Percentiles rank a stretch among this genome's conserved stretches.
Evolutionary conservation across 2,797 vertebrate genomes (phyloP).

Genomic region (Vireo griseus): DNA sequence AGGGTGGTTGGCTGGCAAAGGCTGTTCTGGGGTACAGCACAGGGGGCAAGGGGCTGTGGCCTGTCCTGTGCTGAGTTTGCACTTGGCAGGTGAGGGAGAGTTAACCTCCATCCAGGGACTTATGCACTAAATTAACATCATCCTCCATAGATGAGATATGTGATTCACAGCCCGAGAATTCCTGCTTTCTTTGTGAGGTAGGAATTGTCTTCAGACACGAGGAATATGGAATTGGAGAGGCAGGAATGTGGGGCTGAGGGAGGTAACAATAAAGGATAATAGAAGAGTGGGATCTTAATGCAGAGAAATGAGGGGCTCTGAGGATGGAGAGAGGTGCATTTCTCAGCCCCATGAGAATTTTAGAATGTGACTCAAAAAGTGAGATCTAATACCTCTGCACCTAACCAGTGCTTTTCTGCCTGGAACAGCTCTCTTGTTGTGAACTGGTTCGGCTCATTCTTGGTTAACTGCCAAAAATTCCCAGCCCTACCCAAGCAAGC

Average conservation of each 20-base stretch:
- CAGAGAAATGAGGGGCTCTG: neutral
- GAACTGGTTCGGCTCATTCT: neutral
- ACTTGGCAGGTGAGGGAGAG: neutral
- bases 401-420: neutral
- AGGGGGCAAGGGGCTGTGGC: neutral
- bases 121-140: rapidly evolving
- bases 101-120: neutral
- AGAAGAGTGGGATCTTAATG: neutral
- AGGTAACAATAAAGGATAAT: neutral
- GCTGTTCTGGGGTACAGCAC: neutral
- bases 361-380: neutral
- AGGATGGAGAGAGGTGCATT: neutral
- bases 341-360: neutral
- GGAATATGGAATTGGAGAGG: neutral
- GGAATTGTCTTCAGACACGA: neutral
- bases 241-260: neutral
- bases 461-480: neutral
- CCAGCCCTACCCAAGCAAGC: neutral
- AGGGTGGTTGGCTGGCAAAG: slow-evolving; percentile 20
- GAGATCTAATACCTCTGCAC: neutral
- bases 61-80: slow-evolving; percentile 6
- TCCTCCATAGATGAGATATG: rapidly evolving
- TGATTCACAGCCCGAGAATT: neutral
- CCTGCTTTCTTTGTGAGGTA: neutral
- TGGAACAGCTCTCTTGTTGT: neutral